A percentile compares a stretch with the other conserved stretches of the same genome.
Evolutionary conservation across 1,140 invertebrate species (phyloP).

Genomic region (Hirudo medicinalis): DNA sequence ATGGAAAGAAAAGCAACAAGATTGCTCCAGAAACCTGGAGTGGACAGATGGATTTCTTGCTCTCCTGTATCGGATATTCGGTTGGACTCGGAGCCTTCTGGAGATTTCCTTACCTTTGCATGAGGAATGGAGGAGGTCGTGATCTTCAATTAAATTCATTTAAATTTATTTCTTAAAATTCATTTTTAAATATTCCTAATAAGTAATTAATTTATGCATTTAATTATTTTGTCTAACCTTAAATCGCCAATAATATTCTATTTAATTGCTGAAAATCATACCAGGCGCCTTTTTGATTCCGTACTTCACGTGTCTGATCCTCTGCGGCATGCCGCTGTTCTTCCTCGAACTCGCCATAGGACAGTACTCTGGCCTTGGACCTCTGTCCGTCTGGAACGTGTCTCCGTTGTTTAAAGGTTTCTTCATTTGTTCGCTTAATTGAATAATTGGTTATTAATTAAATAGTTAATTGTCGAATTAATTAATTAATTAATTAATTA

Average conservation of each 20-base stretch:
- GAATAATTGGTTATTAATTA: too few relatives aligned
- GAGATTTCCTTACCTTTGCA: conserved; percentile 35
- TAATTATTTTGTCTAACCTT: too few relatives aligned
- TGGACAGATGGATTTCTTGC: conserved; percentile 27
- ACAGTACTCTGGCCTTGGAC: conserved; percentile 44
- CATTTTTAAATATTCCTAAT: not conserved
- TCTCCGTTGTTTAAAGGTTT: conserved; percentile 25
- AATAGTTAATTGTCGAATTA: too few relatives aligned
- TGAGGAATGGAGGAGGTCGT: conserved; percentile 33
- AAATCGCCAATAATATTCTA: too few relatives aligned
- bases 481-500: too few relatives aligned
- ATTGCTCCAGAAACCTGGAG: conserved; percentile 26
- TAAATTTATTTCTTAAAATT: not conserved
- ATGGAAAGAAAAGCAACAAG: conserved; percentile 10
- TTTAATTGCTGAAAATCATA: too few relatives aligned
- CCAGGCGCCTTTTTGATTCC: conserved; percentile 54
- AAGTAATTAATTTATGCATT: not conserved
- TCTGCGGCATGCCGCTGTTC: conserved; percentile 54
- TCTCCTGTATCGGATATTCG: conserved; percentile 32
- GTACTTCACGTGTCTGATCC: conserved; percentile 47
- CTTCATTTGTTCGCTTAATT: too few relatives aligned
- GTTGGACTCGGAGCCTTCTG: conserved; percentile 37
- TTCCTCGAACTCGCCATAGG: conserved; percentile 60
- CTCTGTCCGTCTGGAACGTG: conserved; percentile 20
- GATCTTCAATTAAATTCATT: not conserved